Evolutionary conservation across 2,888 invertebrate species (phyloP).

Genomic region (Zonitis immaculata): DNA sequence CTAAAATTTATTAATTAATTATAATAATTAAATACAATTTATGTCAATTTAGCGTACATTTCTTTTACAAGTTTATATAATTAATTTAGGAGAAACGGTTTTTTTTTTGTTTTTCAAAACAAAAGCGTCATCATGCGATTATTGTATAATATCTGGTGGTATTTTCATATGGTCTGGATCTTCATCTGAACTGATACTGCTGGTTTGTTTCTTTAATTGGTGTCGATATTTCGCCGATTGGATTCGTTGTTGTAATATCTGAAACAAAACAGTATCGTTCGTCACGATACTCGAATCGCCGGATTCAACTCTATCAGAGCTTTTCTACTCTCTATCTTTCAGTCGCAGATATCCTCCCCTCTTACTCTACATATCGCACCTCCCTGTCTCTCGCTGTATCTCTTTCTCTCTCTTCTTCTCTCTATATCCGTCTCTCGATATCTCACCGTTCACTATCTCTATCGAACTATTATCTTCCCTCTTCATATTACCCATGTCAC

Average conservation of each 20-base stretch:
- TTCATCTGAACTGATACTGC: constrained; percentile 21
- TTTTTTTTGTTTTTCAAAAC: constrained; percentile 5
- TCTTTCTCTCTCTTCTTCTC: too few species aligned
- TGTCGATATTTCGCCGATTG: constrained; percentile 41
- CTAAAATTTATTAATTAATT: too few species aligned
- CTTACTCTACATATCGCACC: too few species aligned
- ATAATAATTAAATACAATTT: constrained; percentile 25
- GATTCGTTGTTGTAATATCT: constrained; percentile 42
- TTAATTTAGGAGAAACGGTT: background rate
- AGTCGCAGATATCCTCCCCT: too few species aligned
- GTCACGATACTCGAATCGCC: background rate
- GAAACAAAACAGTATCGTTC: constrained; percentile 2
- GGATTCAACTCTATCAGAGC: too few species aligned
- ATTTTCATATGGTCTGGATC: constrained; percentile 31
- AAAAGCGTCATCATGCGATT: constrained; percentile 25
- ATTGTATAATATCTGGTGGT: constrained; percentile 26
- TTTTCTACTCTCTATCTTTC: too few species aligned
- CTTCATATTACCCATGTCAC: too few species aligned
- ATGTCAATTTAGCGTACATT: constrained; percentile 27
- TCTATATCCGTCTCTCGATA: too few species aligned
- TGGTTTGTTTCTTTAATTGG: constrained; percentile 32
- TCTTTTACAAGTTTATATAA: background rate
- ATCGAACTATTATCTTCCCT: too few species aligned
- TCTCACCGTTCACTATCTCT: too few species aligned
- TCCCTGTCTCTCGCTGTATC: too few species aligned